These are phyloP conservation scores for Acanthiza pusilla DNA, from an alignment of 2,797 vertebrate genomes.

Conservation along the genomic window DNA sequence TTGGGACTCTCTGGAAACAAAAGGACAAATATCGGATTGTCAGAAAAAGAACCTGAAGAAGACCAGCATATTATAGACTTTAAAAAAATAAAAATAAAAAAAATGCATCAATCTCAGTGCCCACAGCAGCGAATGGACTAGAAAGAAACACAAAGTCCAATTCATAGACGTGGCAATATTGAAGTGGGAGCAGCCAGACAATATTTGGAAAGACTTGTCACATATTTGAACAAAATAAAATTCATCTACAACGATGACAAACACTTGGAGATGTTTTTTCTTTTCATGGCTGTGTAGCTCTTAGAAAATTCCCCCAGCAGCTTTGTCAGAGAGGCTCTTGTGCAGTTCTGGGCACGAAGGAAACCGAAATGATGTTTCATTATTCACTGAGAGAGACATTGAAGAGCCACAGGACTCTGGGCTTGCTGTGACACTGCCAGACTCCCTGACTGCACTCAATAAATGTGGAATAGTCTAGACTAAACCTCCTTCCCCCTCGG, in stretches of 20 bases:
- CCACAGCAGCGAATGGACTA: not conserved
- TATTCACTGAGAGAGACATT: not conserved
- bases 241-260: not conserved
- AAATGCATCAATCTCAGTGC: not conserved
- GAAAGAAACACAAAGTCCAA: not conserved
- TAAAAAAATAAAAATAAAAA: not conserved
- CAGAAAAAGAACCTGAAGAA: conserved; percentile 2
- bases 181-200: not conserved
- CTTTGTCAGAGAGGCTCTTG: not conserved
- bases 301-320: not conserved
- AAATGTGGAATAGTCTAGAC: not conserved
- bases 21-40: not conserved
- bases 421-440: not conserved
- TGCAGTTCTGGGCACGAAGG: not conserved
- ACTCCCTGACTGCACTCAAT: rapidly evolving
- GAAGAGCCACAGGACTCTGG: not conserved
- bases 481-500: not conserved
- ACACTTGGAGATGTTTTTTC: not conserved
- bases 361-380: not conserved
- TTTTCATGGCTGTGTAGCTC: not conserved
- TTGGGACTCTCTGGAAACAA: not conserved
- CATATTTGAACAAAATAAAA: not conserved
- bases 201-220: not conserved
- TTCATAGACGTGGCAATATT: not conserved
- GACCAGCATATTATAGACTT: not conserved